Base-by-base conservation (phyloP, 2,888 invertebrate genomes). In the Psylliodes chrysocephalus region DNA sequence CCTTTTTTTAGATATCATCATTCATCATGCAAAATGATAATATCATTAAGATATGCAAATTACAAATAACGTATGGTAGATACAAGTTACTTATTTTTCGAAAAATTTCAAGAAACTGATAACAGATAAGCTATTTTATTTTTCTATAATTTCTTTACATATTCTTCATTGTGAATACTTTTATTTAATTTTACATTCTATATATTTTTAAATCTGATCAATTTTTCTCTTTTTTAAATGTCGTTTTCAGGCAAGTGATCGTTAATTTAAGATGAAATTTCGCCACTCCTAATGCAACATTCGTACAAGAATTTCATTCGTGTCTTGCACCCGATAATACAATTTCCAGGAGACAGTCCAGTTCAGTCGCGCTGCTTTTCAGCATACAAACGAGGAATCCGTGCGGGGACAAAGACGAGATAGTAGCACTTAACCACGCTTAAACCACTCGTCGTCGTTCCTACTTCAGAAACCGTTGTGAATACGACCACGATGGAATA, bases 341-440 rank as follows among this genome's bases (percentile, higher is more conserved):
- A 75, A 79, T 79, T 79, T 78, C 75, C 72, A 70, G 73, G 70
- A 66, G 72, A 68, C 69, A 70, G 66, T 67, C 47, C 60, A 70
- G 67, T 67, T 35, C 60, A 19, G 46, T 51, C 54, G 44, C 52
- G 74, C 63, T 71, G 69, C 71, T 71, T 72, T 68, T 68, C 68
- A 67, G 78, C 76, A 78, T 78, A 78, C 77, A 71, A 76, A 77
- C 70, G 63, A 72, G 67, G 49, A 64, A 52, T 72, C 70, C 77
- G 75, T 75, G 77, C 71, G 68, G 66, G 70, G 75, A 75, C 76
- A 77, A 76, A 75, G 73, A 68, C 65, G 22, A 55, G 73, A 75
- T 72, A 73, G 68, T 71, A 70, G 73, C 78, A 78, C 78, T 79
- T 78, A 79, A 77, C 78, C 78, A 78, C 78, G 78, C 73, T 79